Evolutionary conservation across 2,797 vertebrate genomes (phyloP).

Genomic region (Phrynocephalus vlangalii): DNA sequence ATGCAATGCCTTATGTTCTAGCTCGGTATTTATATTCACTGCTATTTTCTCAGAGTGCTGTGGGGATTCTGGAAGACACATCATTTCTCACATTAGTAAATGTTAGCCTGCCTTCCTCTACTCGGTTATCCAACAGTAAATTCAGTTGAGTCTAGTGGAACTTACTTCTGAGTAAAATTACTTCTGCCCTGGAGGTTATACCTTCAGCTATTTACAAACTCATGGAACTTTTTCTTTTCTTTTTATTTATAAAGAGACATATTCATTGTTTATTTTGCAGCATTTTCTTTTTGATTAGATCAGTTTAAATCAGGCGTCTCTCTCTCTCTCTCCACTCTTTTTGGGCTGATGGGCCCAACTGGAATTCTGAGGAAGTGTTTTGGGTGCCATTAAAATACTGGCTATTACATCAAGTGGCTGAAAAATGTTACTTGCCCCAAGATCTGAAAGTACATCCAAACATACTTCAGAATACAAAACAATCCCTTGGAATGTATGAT

Average conservation of each 20-base stretch:
- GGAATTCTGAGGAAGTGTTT: too few relatives aligned
- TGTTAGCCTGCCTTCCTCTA: neutral
- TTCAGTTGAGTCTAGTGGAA: neutral
- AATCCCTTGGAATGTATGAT: neutral
- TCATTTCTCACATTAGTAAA: neutral
- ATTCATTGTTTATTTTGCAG: too few relatives aligned
- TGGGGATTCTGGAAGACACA: slow-evolving; percentile 9
- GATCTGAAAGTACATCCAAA: neutral
- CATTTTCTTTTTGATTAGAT: too few relatives aligned
- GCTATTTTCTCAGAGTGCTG: slow-evolving; percentile 32
- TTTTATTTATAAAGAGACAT: too few relatives aligned
- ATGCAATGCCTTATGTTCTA: neutral
- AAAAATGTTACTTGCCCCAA: neutral
- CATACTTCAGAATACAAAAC: neutral
- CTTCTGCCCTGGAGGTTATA: neutral
- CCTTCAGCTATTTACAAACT: slow-evolving; percentile 15
- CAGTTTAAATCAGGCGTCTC: too few relatives aligned
- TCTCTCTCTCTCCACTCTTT: too few relatives aligned
- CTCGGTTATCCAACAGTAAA: neutral
- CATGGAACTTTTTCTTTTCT: too few relatives aligned
- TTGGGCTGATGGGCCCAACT: too few relatives aligned
- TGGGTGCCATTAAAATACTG: too few relatives aligned
- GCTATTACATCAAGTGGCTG: neutral
- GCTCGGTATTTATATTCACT: slow-evolving; percentile 7
- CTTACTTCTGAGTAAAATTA: neutral